A percentile compares a stretch with the other conserved stretches of the same genome.
These are phyloP conservation scores for Drosophila cognata DNA, from an alignment of 2,888 invertebrate genomes.

Conservation along the genomic window DNA sequence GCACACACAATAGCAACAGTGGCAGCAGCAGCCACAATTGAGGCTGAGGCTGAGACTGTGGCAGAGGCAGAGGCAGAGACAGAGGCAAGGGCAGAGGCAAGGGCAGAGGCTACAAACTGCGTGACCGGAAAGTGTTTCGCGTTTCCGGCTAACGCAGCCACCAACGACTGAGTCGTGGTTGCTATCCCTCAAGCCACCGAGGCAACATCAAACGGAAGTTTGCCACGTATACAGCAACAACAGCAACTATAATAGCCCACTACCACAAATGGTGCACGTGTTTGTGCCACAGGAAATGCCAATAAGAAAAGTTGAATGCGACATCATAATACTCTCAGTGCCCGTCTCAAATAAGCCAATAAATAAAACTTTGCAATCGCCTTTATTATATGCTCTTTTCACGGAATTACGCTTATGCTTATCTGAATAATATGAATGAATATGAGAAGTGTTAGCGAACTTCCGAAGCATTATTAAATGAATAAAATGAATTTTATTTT, in stretches of 20 bases:
- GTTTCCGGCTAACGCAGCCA: conserved; percentile 67
- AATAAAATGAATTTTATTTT: neutral
- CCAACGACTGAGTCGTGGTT: conserved; percentile 31
- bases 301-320: conserved; percentile 16
- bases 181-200: conserved; percentile 20
- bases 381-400: neutral
- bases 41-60: neutral
- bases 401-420: neutral
- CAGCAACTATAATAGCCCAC: conserved; percentile 24
- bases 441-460: neutral
- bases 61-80: neutral
- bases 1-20: conserved; percentile 29
- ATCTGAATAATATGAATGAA: neutral
- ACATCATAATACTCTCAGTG: conserved; percentile 24
- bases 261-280: conserved; percentile 47
- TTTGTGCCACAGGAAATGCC: conserved; percentile 35
- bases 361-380: neutral
- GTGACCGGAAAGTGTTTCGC: conserved; percentile 77
- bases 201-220: conserved; percentile 56
- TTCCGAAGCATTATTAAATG: neutral
- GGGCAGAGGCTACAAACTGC: conserved; percentile 52
- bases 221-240: conserved; percentile 59
- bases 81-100: conserved; percentile 4
- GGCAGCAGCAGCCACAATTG: conserved; percentile 4
- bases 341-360: neutral